phyloP scores from a whole-genome alignment of 2,888 invertebrate genomes.

The Platycheirus rosarum region DNA sequence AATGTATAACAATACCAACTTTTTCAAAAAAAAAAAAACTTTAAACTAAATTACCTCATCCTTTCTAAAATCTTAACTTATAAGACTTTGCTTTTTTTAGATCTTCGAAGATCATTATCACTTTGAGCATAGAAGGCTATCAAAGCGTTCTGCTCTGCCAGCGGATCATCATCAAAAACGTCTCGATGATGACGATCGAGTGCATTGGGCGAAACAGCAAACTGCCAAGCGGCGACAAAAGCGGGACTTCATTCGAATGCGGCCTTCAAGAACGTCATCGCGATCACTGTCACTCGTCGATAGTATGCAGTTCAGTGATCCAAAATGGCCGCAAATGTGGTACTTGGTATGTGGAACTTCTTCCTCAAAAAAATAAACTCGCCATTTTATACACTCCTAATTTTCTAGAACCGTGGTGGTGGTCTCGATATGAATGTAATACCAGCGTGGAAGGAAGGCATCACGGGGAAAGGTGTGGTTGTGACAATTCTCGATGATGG shows the following conservation, averaged over 20 bases:
- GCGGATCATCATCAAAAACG: slow-evolving; percentile 88
- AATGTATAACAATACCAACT: no score
- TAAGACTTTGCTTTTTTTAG: slow-evolving; percentile 85
- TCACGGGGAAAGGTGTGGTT: slow-evolving; percentile 96
- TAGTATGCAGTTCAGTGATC: slow-evolving; percentile 88
- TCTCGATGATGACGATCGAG: slow-evolving; percentile 89
- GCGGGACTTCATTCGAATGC: slow-evolving; percentile 87
- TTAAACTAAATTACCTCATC: no score
- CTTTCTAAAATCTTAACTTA: no score
- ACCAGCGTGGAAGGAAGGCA: slow-evolving; percentile 96
- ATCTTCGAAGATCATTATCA: slow-evolving; percentile 94
- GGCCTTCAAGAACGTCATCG: slow-evolving; percentile 79
- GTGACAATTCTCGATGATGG: slow-evolving; percentile 99
- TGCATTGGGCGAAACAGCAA: slow-evolving; percentile 93
- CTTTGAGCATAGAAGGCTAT: slow-evolving; percentile 90
- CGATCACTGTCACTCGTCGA: slow-evolving; percentile 78
- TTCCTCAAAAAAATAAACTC: not conserved
- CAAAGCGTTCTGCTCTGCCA: slow-evolving; percentile 89
- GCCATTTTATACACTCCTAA: not conserved
- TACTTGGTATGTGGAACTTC: slow-evolving; percentile 92
- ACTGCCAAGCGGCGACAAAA: slow-evolving; percentile 90
- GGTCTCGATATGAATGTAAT: slow-evolving; percentile 98
- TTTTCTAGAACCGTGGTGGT: slow-evolving; percentile 91
- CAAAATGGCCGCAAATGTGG: slow-evolving; percentile 98
- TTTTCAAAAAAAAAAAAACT: no score